Conservation (phyloP, 2,888 invertebrate species). For the Melinopterus prodromus region DNA sequence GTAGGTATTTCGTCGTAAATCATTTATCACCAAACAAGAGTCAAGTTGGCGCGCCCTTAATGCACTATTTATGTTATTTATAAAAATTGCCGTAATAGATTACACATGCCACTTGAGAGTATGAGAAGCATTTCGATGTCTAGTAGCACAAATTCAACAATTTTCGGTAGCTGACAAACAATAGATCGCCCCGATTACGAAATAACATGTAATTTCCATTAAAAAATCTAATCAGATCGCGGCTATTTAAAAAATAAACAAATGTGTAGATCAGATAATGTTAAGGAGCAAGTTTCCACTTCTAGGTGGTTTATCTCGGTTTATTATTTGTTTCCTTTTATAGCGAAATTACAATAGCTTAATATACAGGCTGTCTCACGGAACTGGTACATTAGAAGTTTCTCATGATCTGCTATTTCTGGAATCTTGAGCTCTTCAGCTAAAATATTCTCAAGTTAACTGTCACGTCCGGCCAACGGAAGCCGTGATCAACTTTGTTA, state of each 20-base stretch:
- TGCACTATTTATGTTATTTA: background rate
- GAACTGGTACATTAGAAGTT: too few relatives aligned
- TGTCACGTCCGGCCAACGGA: too few relatives aligned
- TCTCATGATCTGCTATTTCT: too few relatives aligned
- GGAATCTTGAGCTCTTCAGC: too few relatives aligned
- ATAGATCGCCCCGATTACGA: background rate
- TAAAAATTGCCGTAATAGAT: background rate
- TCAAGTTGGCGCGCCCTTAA: background rate
- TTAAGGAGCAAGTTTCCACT: background rate
- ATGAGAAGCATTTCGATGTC: background rate
- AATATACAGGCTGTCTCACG: too few relatives aligned
- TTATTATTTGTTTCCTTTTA: background rate
- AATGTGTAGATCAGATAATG: slow-evolving; percentile 5
- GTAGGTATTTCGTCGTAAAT: too few relatives aligned
- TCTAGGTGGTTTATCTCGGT: background rate
- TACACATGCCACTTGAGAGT: background rate
- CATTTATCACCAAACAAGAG: background rate
- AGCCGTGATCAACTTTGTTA: too few relatives aligned
- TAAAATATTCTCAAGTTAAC: too few relatives aligned
- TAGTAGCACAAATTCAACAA: background rate
- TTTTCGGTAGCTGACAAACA: background rate
- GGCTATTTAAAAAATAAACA: background rate
- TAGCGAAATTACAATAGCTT: too few relatives aligned
- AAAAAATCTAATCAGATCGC: background rate
- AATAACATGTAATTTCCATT: background rate